Conservation (phyloP, 2,797 vertebrate species). For the Microchirus variegatus region DNA sequence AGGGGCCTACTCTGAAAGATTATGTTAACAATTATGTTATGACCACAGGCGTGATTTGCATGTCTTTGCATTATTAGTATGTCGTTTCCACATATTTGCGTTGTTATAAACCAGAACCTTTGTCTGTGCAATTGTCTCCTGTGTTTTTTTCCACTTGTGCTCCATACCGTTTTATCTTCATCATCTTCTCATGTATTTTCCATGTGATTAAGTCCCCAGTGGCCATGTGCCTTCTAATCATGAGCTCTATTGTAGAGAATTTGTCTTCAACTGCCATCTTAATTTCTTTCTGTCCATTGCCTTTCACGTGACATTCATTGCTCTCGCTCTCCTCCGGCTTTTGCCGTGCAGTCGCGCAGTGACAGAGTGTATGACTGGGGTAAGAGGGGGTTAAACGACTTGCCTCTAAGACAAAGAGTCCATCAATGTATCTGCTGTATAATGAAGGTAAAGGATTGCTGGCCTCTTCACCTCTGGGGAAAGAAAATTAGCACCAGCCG, state of each 20-base stretch:
- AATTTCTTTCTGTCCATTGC: constrained; percentile 67
- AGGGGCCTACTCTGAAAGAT: too few relatives aligned
- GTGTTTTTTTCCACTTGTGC: constrained; percentile 2
- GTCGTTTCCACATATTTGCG: background rate
- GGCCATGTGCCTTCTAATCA: constrained; percentile 58
- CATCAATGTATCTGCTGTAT: constrained; percentile 73
- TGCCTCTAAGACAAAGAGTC: constrained; percentile 78
- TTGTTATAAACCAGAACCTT: background rate
- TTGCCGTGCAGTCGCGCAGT: constrained; percentile 28
- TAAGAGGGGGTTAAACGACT: constrained; percentile 80
- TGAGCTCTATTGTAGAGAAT: constrained; percentile 51
- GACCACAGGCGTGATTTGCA: too few relatives aligned
- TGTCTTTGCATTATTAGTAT: too few relatives aligned
- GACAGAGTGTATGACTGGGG: constrained; percentile 65
- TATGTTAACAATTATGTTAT: too few relatives aligned
- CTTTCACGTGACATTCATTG: constrained; percentile 73
- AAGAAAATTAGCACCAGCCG: constrained; percentile 73
- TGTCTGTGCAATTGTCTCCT: constrained; percentile 6
- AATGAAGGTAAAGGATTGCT: constrained; percentile 80
- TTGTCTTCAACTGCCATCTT: constrained; percentile 62
- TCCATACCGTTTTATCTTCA: constrained; percentile 44
- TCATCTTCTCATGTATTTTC: constrained; percentile 48
- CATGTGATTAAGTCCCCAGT: constrained; percentile 52
- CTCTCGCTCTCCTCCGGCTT: constrained; percentile 49
- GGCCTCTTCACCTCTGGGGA: constrained; percentile 70